Evolutionary conservation across 2,888 invertebrate genomes (phyloP), one percentile per base, ranked within the genome.

Genomic region (Meliscaeva auricollis): DNA sequence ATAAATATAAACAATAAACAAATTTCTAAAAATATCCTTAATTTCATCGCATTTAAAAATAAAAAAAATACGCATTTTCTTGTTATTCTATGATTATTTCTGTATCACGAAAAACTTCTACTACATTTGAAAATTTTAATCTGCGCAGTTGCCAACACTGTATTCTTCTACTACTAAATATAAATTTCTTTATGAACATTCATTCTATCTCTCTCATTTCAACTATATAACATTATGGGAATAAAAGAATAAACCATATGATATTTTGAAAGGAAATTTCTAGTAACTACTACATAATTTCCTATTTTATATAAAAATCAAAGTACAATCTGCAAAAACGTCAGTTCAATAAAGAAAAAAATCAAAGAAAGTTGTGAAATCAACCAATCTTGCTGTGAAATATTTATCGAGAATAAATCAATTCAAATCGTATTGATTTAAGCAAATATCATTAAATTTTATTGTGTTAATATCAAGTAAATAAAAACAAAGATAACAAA

Each of bases 401-500:
- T 48, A 73, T 69, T 62, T 17, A 32, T 46, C 8, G 30, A 17
- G 2, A 56, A 26, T 26, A 26, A 2, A 26, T 22, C 0, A 15
- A 17, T 44, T 20, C 0, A 64, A 75, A 56, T 35, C 58, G 4
- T 9, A 64, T 52, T 32, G 20, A 72, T 72, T 66, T 20, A 22
- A 64, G 9, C 1, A 35, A 44, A 30, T 38, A 5, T 35, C 20
- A 17, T 15, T 38, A 32, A 46, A 3, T 9, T 38, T 68, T 15
- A 8, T 72, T 58, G n/a, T 62, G 20, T 38, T 38, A 13, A 3
- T n/a, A 11, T 20, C 11, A 41, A 79, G 46, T 17, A 56, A 81
- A 8, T 75, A 82, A 74, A 66, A 74, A 88, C 76, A 68, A 62
- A 70, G 20, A 22, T 3, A 38, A 13, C 13, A 83, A 94, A 93